Evolutionary conservation across 1,140 invertebrate species (phyloP).

Genomic region (Drosophila sturtevanti): DNA sequence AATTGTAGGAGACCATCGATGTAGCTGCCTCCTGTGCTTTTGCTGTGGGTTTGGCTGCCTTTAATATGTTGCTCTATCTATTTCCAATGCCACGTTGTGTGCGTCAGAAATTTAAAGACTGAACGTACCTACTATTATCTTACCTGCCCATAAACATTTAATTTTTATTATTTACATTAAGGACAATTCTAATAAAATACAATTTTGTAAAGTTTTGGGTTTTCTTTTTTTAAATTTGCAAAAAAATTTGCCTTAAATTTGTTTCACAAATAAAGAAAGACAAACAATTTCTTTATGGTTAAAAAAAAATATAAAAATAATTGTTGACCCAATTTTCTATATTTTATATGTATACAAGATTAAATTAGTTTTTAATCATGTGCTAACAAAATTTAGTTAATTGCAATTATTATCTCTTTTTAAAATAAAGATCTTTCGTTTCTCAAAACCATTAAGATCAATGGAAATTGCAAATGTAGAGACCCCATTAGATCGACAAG

Average conservation of each 20-base stretch:
- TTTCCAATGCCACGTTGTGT: conserved; percentile 93
- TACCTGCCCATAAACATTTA: background rate
- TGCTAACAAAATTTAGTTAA: too few species aligned
- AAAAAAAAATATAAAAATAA: too few species aligned
- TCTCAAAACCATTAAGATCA: conserved; percentile 94
- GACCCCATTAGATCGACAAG: conserved; percentile 96
- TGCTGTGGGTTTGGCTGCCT: conserved; percentile 89
- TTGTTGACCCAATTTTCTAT: too few species aligned
- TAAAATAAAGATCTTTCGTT: conserved; percentile 71
- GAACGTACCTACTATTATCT: conserved; percentile 46
- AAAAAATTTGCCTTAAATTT: too few species aligned
- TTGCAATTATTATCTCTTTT: too few species aligned
- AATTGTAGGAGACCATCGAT: conserved; percentile 83
- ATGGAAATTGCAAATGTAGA: conserved; percentile 95
- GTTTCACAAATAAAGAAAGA: too few species aligned
- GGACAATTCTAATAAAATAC: background rate
- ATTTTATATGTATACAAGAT: too few species aligned
- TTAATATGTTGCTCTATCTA: conserved; percentile 93
- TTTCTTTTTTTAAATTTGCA: background rate
- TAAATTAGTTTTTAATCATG: background rate
- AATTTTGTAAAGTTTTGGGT: background rate
- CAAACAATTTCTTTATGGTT: too few species aligned
- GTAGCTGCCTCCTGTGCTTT: conserved; percentile 93
- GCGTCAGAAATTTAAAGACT: conserved; percentile 94
- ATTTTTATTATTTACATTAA: background rate